phyloP scores from a whole-genome alignment of 2,888 invertebrate species.

The Camponotus fellah region DNA sequence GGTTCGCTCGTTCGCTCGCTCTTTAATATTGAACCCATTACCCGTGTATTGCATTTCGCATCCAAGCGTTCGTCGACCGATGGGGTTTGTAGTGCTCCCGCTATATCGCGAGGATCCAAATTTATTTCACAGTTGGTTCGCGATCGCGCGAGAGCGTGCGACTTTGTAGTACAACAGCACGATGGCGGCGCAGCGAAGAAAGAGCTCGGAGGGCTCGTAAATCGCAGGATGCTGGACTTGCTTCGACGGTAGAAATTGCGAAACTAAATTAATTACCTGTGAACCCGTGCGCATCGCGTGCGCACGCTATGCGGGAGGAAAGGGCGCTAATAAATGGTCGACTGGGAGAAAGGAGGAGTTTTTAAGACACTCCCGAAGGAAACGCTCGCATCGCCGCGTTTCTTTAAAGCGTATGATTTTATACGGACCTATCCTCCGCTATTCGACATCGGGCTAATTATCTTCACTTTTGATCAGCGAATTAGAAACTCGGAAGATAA shows the following conservation, averaged over 20 bases:
- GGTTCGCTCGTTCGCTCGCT: conserved; percentile 23
- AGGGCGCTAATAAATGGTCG: conserved; percentile 70
- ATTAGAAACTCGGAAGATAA: conserved; percentile 36
- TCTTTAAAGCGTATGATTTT: conserved; percentile 58
- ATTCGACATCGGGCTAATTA: conserved; percentile 50
- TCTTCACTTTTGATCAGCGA: conserved; percentile 46
- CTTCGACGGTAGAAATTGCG: conserved; percentile 79
- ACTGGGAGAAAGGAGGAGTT: conserved; percentile 67
- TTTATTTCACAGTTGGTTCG: conserved; percentile 31
- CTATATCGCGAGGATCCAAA: conserved; percentile 17
- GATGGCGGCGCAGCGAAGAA: conserved; percentile 25
- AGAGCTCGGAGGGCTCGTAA: conserved; percentile 64
- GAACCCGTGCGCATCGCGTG: conserved; percentile 70
- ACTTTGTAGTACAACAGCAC: conserved; percentile 51
- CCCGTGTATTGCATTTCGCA: conserved; percentile 16
- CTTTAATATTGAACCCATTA: conserved; percentile 41
- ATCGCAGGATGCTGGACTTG: conserved; percentile 73
- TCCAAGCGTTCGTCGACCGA: conserved; percentile 25
- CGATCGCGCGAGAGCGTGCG: conserved; percentile 34
- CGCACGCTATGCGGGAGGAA: conserved; percentile 68
- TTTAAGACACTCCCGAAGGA: conserved; percentile 61
- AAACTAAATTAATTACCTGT: conserved; percentile 84
- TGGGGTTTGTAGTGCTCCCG: conserved; percentile 6
- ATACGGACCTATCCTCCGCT: conserved; percentile 27
- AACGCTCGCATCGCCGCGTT: conserved; percentile 27